Evolutionary conservation across 2,888 invertebrate genomes (phyloP), one percentile per base, ranked within the genome.

Genomic region (Drosophila nigricruria): DNA sequence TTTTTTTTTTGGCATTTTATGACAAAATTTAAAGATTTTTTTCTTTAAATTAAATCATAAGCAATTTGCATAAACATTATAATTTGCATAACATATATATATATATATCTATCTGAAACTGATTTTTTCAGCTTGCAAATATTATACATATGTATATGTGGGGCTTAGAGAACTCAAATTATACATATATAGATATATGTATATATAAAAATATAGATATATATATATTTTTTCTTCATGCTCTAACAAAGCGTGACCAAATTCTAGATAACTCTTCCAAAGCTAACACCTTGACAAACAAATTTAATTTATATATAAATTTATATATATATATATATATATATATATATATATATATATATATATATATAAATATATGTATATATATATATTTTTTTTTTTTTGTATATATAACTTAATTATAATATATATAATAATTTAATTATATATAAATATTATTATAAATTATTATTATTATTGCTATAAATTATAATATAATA

Each of bases 21-120:
- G 9, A 9, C 9, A 45, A n/a, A n/a, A n/a, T 27, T 16, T 12
- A 45, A 1, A 45, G 25, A n/a, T 5, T 30, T 47, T 47, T 20
- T 18, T 18, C 12, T 10, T 27, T 10, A 30, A 47, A 30, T 30
- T 18, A 47, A 30, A 30, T 49, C 18, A 18, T 12, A 10, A 3
- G 12, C 30, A 49, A 49, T 49, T 49, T 30, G 49, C 49, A 49
- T 30, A 49, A 6, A 2, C 49, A 30, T 30, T 49, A 30, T 49
- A 49, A 49, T 49, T 49, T 5, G 5, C 18, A 49, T 14, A 30
- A 25, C 9, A 30, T 47, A 47, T n/a, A n/a, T 16, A 8, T 16
- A 16, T 23, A 5, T n/a, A n/a, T 2, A 20, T 42, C n/a, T 9
- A n/a, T 38, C n/a, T 36, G n/a, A 38, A 38, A 3, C n/a, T 38